Percentiles rank a stretch among this genome's conserved stretches.
Conservation (phyloP, 2,113 vertebrate genomes). For the Chaenogobius annularis region DNA sequence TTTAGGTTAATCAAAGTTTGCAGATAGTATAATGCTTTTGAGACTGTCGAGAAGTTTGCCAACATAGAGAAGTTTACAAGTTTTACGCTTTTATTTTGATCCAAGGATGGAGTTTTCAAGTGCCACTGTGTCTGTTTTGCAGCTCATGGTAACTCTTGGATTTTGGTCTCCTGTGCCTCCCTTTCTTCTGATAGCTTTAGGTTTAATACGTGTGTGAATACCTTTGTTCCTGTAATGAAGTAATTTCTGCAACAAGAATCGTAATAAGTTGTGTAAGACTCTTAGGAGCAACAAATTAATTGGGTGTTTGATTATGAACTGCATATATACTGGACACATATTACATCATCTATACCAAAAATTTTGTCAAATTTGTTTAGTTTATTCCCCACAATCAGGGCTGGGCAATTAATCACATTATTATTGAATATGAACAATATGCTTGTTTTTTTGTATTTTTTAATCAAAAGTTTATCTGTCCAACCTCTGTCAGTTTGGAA, state of each 20-base stretch:
- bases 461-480: too few species aligned
- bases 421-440: too few species aligned
- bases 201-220: too few species aligned
- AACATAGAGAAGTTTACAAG: constrained; percentile 34
- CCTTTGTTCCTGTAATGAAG: background rate
- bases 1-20: constrained; percentile 38
- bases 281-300: background rate
- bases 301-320: background rate
- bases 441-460: too few species aligned
- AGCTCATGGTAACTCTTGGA: background rate
- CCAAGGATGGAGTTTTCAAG: background rate
- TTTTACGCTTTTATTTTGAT: constrained; percentile 28
- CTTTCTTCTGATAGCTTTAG: too few species aligned
- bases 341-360: background rate
- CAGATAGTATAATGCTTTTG: constrained; percentile 14
- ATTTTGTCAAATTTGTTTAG: background rate
- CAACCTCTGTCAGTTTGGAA: too few species aligned
- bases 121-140: background rate
- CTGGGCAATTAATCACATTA: too few species aligned
- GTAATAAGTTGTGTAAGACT: too few species aligned
- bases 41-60: constrained; percentile 17
- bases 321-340: background rate
- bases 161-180: background rate
- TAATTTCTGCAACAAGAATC: background rate
- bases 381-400: background rate